A percentile compares a stretch with the other conserved stretches of the same genome.
phyloP scores from a whole-genome alignment of 1,140 invertebrate genomes.

The Musca vetustissima region DNA sequence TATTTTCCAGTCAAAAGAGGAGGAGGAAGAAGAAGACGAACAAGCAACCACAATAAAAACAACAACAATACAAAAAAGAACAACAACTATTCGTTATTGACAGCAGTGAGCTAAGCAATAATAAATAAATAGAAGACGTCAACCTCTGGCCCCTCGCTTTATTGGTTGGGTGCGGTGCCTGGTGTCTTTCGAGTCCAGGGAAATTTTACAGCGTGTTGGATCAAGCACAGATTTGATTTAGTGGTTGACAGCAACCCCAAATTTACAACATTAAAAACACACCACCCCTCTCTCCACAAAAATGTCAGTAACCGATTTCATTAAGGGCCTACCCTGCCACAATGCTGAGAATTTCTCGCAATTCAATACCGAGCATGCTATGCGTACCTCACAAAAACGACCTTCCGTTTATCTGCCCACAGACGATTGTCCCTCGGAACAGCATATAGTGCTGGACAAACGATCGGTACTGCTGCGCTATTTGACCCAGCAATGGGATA shows the following conservation, averaged over 20 bases:
- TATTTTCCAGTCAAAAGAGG: no score
- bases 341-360: conserved; percentile 89
- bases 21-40: no score
- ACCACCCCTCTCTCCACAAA: background rate
- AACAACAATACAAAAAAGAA: no score
- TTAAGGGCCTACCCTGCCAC: conserved; percentile 87
- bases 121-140: no score
- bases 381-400: conserved; percentile 79
- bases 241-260: background rate
- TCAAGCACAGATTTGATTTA: no score
- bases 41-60: no score
- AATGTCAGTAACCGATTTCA: conserved; percentile 65
- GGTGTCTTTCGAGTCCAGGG: no score
- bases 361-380: conserved; percentile 83
- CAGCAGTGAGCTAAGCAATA: no score
- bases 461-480: conserved; percentile 91
- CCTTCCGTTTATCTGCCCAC: conserved; percentile 88
- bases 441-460: conserved; percentile 95
- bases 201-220: background rate
- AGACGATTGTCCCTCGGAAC: conserved; percentile 85
- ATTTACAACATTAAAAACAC: background rate
- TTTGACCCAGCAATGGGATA: conserved; percentile 92
- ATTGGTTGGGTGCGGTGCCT: no score
- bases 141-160: no score
- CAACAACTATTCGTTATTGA: no score